These are phyloP conservation scores for Orthonychiurus folsomi DNA, from an alignment of 2,888 invertebrate genomes.

Conservation along the genomic window DNA sequence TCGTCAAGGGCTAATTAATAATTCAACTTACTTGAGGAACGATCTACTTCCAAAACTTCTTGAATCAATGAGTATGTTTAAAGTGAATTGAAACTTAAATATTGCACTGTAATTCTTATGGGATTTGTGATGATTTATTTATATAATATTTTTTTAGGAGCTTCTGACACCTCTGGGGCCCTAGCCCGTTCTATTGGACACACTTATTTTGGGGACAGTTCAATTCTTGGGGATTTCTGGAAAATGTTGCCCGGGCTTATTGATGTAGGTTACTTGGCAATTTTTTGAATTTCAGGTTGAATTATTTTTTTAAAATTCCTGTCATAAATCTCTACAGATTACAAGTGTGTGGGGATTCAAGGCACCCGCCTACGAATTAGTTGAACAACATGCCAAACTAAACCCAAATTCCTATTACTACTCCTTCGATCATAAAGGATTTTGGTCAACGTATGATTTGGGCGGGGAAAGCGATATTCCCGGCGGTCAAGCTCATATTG, in stretches of 20 bases:
- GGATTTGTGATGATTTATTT: too few relatives aligned
- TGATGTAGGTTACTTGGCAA: slow-evolving; percentile 22
- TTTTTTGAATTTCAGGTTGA: background rate
- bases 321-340: slow-evolving; percentile 3
- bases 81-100: too few relatives aligned
- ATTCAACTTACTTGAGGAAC: slow-evolving; percentile 20
- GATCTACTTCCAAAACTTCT: slow-evolving; percentile 21
- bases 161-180: slow-evolving; percentile 23
- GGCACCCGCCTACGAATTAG: slow-evolving; percentile 25
- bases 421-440: slow-evolving; percentile 27
- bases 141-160: slow-evolving; percentile 15
- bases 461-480: slow-evolving; percentile 15
- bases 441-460: slow-evolving; percentile 25
- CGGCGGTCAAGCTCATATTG: slow-evolving; percentile 14
- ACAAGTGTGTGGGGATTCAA: slow-evolving; percentile 24
- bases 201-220: slow-evolving; percentile 24
- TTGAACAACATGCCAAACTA: slow-evolving; percentile 24
- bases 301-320: background rate
- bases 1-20: slow-evolving; percentile 14
- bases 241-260: slow-evolving; percentile 30
- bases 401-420: slow-evolving; percentile 30
- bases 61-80: slow-evolving; percentile 17
- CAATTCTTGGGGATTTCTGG: slow-evolving; percentile 16
- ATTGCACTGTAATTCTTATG: too few relatives aligned
- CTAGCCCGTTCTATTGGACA: slow-evolving; percentile 25